Conservation (phyloP, 1,140 invertebrate species). For the Anastatus disparis region DNA sequence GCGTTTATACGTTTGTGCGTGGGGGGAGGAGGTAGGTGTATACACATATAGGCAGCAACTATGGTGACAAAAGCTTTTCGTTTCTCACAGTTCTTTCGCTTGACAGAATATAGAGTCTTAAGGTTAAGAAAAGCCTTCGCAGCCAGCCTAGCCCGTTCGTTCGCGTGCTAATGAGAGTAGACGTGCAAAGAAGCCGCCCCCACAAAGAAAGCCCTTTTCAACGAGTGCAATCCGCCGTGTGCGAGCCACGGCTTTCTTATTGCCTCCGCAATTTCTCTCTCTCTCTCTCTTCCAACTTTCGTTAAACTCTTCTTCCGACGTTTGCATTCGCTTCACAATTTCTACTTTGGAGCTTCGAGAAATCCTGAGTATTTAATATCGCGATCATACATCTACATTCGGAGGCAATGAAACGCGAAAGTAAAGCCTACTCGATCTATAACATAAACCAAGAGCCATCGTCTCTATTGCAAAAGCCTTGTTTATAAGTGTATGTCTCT, state of each 20-base stretch:
- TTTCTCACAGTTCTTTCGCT: too few relatives aligned
- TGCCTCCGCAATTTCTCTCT: slow-evolving; percentile 48
- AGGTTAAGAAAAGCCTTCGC: slow-evolving; percentile 39
- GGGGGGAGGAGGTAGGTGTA: too few relatives aligned
- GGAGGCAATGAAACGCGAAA: not conserved
- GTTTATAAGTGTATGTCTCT: too few relatives aligned
- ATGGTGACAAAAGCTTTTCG: not conserved
- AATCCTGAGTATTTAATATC: not conserved
- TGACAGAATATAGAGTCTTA: slow-evolving; percentile 12
- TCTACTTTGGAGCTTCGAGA: not conserved
- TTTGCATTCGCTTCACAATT: not conserved
- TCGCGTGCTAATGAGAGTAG: slow-evolving; percentile 59
- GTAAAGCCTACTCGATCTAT: too few relatives aligned
- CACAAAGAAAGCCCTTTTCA: slow-evolving; percentile 53
- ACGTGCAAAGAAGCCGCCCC: slow-evolving; percentile 43
- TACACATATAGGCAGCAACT: not conserved
- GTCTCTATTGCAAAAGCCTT: too few relatives aligned
- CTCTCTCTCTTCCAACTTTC: slow-evolving; percentile 29
- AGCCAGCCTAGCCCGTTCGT: too few relatives aligned
- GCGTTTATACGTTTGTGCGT: too few relatives aligned
- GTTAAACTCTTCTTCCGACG: not conserved
- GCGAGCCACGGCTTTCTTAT: slow-evolving; percentile 54
- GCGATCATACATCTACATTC: not conserved
- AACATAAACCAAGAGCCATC: too few relatives aligned
- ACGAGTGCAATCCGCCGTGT: slow-evolving; percentile 59